Evolutionary conservation across 2,797 vertebrate species (phyloP).

Genomic region (Notamacropus eugenii): DNA sequence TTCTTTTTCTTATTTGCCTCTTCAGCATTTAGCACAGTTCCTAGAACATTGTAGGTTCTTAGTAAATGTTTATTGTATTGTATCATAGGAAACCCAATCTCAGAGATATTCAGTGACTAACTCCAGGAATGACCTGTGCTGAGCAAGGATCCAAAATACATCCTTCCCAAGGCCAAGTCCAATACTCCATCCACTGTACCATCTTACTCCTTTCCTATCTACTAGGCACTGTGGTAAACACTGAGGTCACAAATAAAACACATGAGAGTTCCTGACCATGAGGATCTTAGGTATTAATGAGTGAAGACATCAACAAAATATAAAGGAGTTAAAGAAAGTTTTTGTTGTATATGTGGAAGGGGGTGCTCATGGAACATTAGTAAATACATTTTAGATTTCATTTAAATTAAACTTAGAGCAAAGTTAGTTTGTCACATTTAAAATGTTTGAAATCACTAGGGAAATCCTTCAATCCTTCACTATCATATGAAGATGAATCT

Average conservation of each 20-base stretch:
- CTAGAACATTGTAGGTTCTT: too few relatives aligned
- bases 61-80: too few relatives aligned
- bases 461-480: background rate
- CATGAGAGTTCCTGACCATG: background rate
- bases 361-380: background rate
- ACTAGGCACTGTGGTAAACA: too few relatives aligned
- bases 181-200: too few relatives aligned
- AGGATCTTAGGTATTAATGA: background rate
- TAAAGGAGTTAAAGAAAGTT: background rate
- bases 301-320: background rate
- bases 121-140: too few relatives aligned
- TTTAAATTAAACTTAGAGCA: background rate
- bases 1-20: background rate
- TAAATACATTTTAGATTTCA: background rate
- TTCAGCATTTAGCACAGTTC: background rate
- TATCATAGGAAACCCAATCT: too few relatives aligned
- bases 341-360: background rate
- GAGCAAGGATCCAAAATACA: background rate
- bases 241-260: background rate
- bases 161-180: too few relatives aligned
- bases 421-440: background rate
- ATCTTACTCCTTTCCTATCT: too few relatives aligned
- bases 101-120: too few relatives aligned
- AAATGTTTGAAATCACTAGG: background rate
- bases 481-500: background rate